A percentile compares a stretch with the other conserved stretches of the same genome.
These are phyloP conservation scores for Vombatus ursinus DNA, from an alignment of 2,113 vertebrate species.

Conservation along the genomic window DNA sequence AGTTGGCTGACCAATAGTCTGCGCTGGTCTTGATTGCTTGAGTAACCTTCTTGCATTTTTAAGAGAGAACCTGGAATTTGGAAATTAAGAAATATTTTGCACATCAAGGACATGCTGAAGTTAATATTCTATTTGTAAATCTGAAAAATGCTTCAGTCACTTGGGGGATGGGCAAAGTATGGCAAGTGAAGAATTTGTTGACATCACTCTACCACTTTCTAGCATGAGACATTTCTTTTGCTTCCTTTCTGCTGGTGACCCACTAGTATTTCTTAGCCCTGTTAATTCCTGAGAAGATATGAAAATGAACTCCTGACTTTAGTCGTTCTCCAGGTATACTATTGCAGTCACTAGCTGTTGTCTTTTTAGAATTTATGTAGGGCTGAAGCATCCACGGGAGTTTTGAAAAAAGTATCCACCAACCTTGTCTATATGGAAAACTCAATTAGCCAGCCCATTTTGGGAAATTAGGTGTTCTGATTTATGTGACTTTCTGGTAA, in stretches of 20 bases:
- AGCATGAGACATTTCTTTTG: not conserved
- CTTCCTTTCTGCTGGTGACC: not conserved
- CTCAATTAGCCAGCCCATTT: not conserved
- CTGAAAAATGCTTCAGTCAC: not conserved
- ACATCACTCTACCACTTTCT: not conserved
- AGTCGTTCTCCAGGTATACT: not conserved
- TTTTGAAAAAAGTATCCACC: not conserved
- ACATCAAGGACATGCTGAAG: not conserved
- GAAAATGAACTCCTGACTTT: slow-evolving; percentile 19
- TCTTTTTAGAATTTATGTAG: not conserved
- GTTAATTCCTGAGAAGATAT: not conserved
- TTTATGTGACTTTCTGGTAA: not conserved
- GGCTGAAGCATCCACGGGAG: not conserved
- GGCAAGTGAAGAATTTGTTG: not conserved
- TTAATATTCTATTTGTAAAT: slow-evolving; percentile 1
- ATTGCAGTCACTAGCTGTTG: not conserved
- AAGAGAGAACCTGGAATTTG: not conserved
- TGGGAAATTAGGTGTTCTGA: not conserved
- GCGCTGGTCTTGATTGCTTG: not conserved
- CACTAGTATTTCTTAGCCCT: not conserved
- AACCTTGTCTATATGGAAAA: not conserved
- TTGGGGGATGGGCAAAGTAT: not conserved
- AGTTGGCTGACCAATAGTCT: not conserved
- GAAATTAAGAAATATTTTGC: slow-evolving; percentile 11
- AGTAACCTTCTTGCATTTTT: slow-evolving; percentile 13